A percentile compares a stretch with the other conserved stretches of the same genome.
Evolutionary conservation across 2,113 vertebrate species (phyloP).

Genomic region (Nettapus auritus): DNA sequence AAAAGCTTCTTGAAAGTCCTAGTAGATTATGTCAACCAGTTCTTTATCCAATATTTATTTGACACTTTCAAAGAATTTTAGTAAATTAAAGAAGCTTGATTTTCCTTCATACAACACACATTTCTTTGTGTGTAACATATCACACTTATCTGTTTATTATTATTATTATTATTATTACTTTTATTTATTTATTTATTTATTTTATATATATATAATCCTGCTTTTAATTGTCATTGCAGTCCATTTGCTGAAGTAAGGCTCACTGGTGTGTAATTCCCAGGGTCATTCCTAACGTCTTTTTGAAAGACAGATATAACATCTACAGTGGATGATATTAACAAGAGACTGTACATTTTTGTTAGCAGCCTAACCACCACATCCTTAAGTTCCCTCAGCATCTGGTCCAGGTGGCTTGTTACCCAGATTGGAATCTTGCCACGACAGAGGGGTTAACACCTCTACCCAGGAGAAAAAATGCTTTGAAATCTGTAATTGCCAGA

Average conservation of each 20-base stretch:
- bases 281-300: conserved; percentile 43
- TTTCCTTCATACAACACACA: conserved; percentile 3
- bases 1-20: conserved; percentile 53
- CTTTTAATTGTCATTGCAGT: conserved; percentile 37
- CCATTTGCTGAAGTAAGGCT: conserved; percentile 48
- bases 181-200: no score
- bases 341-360: conserved; percentile 35
- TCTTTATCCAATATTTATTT: conserved; percentile 54
- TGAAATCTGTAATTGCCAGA: conserved; percentile 48
- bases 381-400: conserved; percentile 41
- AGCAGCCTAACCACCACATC: not conserved
- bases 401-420: conserved; percentile 49
- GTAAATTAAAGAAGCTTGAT: conserved; percentile 49
- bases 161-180: no score
- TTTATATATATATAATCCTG: no score
- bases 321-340: conserved; percentile 12
- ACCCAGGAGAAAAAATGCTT: conserved; percentile 12
- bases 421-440: conserved; percentile 17
- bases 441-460: conserved; percentile 52
- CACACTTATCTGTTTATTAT: conserved; percentile 1
- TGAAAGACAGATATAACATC: conserved; percentile 38
- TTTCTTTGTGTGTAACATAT: not conserved
- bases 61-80: conserved; percentile 32
- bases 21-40: conserved; percentile 32
- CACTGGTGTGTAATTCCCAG: conserved; percentile 27